Evolutionary conservation across 2,113 vertebrate species (phyloP).

Genomic region (Ceyx cyanopectus): DNA sequence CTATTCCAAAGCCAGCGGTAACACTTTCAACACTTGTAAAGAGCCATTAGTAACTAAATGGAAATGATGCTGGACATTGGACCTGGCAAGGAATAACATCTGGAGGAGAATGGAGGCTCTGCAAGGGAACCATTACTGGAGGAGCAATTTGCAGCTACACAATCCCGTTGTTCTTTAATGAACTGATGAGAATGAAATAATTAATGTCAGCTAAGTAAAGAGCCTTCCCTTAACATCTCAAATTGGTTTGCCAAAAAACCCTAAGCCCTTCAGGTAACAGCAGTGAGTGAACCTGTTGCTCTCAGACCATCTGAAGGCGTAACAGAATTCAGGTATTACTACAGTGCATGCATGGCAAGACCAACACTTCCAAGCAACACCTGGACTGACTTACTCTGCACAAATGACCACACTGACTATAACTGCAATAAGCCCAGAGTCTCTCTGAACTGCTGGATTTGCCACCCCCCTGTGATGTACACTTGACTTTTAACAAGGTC

Average conservation of each 20-base stretch:
- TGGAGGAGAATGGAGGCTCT: not conserved
- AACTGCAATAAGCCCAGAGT: not conserved
- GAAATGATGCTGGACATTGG: fast-evolving
- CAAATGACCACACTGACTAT: not conserved
- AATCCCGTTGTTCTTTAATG: fast-evolving
- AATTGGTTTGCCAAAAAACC: not conserved
- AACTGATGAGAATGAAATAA: not conserved
- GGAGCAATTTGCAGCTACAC: not conserved
- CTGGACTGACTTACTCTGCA: not conserved
- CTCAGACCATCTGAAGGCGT: not conserved
- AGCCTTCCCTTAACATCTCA: not conserved
- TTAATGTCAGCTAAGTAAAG: not conserved
- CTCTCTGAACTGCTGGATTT: not conserved
- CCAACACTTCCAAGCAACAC: not conserved
- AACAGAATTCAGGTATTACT: fast-evolving
- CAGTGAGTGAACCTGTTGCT: no score
- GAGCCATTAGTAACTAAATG: not conserved
- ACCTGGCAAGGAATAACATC: not conserved
- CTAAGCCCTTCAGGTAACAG: no score
- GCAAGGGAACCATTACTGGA: fast-evolving
- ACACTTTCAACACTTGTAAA: not conserved
- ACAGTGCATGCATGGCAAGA: not conserved
- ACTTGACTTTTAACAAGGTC: not conserved
- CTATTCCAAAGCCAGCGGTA: slow-evolving; percentile 1
- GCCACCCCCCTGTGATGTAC: not conserved